Evolutionary conservation across 2,888 invertebrate species (phyloP).

Genomic region (Phyto melanocephala): DNA sequence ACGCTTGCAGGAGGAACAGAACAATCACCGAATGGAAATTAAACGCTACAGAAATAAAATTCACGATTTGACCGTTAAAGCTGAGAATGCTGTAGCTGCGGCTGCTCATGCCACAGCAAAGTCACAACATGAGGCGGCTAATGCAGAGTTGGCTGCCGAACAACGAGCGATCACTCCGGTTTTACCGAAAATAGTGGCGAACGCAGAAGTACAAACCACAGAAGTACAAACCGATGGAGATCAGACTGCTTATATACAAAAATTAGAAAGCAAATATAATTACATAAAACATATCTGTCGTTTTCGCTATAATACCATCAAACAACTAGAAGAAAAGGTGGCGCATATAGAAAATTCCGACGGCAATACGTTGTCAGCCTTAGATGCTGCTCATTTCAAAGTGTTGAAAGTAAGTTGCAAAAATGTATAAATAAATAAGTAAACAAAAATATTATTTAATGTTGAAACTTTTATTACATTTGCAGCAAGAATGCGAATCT

Average conservation of each 20-base stretch:
- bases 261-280: conserved; percentile 70
- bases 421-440: conserved; percentile 4
- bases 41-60: conserved; percentile 71
- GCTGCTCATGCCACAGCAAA: conserved; percentile 9
- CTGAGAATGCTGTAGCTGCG: conserved; percentile 41
- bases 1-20: conserved; percentile 72
- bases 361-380: conserved; percentile 61
- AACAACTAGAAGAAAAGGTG: conserved; percentile 69
- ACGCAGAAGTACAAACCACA: conserved; percentile 68
- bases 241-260: conserved; percentile 65
- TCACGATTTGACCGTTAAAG: conserved; percentile 62
- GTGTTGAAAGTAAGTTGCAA: conserved; percentile 70
- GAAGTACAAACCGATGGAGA: conserved; percentile 70
- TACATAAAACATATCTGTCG: conserved; percentile 73
- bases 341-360: conserved; percentile 68
- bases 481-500: conserved; percentile 65
- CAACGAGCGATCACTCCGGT: background rate
- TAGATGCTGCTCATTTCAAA: conserved; percentile 67
- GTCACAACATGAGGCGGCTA: background rate
- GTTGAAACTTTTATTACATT: conserved; percentile 15
- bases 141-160: conserved; percentile 30
- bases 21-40: conserved; percentile 70
- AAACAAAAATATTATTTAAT: background rate
- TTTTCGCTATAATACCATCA: conserved; percentile 69
- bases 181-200: background rate